phyloP scores from a whole-genome alignment of 2,888 invertebrate genomes.

The Zhuqinia jingwanae region DNA sequence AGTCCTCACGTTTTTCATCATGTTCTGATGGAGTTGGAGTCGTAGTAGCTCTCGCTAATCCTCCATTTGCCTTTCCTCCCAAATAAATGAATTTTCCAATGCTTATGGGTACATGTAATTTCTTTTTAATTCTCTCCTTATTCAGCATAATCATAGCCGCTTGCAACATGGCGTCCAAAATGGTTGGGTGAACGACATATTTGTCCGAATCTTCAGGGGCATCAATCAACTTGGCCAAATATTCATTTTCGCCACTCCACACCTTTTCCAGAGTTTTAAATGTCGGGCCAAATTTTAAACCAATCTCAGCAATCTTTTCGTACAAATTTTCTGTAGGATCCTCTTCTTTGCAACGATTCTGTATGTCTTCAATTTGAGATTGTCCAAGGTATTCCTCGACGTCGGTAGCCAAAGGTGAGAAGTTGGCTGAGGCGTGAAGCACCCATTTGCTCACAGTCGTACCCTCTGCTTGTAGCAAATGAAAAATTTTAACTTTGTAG shows the following conservation, averaged over 20 bases:
- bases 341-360: conserved; percentile 32
- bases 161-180: conserved; percentile 73
- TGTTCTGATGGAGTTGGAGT: not conserved
- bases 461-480: conserved; percentile 50
- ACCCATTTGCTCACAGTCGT: conserved; percentile 46
- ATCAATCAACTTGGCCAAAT: conserved; percentile 31
- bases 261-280: conserved; percentile 57
- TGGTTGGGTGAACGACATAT: conserved; percentile 70
- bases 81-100: conserved; percentile 69
- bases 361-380: conserved; percentile 29
- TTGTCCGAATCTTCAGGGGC: conserved; percentile 46
- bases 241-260: conserved; percentile 49
- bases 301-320: conserved; percentile 57
- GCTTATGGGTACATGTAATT: conserved; percentile 69
- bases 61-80: conserved; percentile 24
- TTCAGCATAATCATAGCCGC: conserved; percentile 56
- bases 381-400: conserved; percentile 32
- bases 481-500: conserved; percentile 61
- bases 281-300: conserved; percentile 60
- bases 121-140: conserved; percentile 50
- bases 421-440: conserved; percentile 59
- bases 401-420: conserved; percentile 45
- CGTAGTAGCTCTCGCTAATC: not conserved
- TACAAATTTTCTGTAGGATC: conserved; percentile 44
- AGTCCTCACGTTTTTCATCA: not conserved